These are phyloP conservation scores for Apocheima hispidaria DNA, from an alignment of 2,888 invertebrate genomes.

Conservation along the genomic window DNA sequence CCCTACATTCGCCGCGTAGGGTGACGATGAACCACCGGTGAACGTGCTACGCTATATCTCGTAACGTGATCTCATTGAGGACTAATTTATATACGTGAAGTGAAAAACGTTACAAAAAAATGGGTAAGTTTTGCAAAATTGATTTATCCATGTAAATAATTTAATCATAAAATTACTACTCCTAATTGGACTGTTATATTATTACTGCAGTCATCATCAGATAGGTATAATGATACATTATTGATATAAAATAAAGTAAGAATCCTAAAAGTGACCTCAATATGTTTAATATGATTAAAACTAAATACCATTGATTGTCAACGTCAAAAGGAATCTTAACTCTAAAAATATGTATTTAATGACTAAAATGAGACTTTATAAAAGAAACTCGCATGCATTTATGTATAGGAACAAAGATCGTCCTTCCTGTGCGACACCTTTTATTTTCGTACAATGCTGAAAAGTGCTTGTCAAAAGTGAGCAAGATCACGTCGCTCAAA, in stretches of 20 bases:
- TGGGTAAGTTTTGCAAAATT: constrained; percentile 68
- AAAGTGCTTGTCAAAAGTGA: constrained; percentile 33
- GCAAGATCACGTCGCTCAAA: constrained; percentile 51
- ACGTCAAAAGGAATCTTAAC: not conserved
- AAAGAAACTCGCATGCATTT: constrained; percentile 9
- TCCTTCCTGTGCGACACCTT: constrained; percentile 33
- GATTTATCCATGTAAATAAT: constrained; percentile 14
- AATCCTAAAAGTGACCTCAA: too few relatives aligned
- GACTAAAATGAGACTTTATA: not conserved
- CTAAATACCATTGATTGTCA: too few relatives aligned
- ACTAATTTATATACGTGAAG: constrained; percentile 73
- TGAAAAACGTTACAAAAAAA: constrained; percentile 66
- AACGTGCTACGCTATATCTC: constrained; percentile 63
- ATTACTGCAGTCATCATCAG: not conserved
- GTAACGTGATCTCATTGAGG: constrained; percentile 72
- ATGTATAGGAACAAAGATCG: constrained; percentile 33
- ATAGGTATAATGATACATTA: too few relatives aligned
- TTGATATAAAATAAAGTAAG: not conserved
- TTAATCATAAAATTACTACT: not conserved
- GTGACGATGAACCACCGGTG: constrained; percentile 80
- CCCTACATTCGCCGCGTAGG: constrained; percentile 56
- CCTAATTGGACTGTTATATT: too few relatives aligned
- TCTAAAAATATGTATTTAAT: not conserved
- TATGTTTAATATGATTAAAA: too few relatives aligned
- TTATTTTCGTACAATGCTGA: constrained; percentile 22